phyloP scores from a whole-genome alignment of 2,797 vertebrate genomes.

The Acanthornis magna region DNA sequence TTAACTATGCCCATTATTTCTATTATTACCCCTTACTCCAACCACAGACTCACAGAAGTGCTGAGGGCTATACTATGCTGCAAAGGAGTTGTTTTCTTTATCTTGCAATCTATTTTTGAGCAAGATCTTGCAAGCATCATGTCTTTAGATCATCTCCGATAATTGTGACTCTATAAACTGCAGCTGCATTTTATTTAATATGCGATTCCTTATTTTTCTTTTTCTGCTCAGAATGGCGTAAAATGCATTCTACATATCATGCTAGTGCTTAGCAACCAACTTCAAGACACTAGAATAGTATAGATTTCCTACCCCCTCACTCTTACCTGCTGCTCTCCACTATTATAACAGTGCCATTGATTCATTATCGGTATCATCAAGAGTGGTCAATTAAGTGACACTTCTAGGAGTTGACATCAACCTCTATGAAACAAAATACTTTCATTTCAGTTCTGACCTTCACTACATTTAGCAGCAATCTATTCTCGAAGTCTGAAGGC shows the following conservation, averaged over 20 bases:
- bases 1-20: background rate
- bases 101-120: background rate
- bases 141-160: background rate
- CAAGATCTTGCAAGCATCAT: background rate
- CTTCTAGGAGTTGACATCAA: background rate
- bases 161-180: background rate
- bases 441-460: background rate
- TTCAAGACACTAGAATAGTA: background rate
- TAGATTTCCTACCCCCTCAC: background rate
- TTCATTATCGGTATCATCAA: background rate
- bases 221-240: background rate
- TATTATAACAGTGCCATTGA: background rate
- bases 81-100: background rate
- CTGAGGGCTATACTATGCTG: background rate
- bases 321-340: background rate
- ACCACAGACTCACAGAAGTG: background rate
- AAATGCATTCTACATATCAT: background rate
- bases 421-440: background rate
- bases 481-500: background rate
- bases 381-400: background rate
- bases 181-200: background rate
- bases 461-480: background rate
- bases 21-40: background rate
- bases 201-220: background rate
- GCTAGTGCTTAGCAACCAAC: slow-evolving; percentile 21